Base-by-base conservation (phyloP, 1,140 invertebrate species). In the Euwallacea similis region DNA sequence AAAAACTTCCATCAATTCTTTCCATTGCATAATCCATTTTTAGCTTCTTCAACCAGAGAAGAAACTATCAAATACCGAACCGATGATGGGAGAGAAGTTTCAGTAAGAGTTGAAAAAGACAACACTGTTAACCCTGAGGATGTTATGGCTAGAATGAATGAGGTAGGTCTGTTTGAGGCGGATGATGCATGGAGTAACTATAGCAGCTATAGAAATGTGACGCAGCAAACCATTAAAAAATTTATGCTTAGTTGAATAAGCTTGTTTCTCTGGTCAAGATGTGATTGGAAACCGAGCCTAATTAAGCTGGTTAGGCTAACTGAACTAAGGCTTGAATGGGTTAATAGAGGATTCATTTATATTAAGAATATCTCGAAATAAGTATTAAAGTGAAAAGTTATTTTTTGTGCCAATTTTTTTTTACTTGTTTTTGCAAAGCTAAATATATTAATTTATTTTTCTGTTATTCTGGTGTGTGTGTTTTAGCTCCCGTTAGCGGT, bases 141-240 rank as follows among this genome's bases (percentile, higher is more conserved):
- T 21, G 77, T 83, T 58, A 63, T 81, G 58, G 79, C 75, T 58
- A 76, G 75, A 63, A 74, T 83, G 66, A 82, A 80, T 66, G 81
- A 83, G 83, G 83, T 84, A 79, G 81, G 83, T 74, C 54, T 69
- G 65, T 75, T 71, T 79, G 77, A 79, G 58, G 58, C 47, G 64
- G 77, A 74, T 60, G 77, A 71, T 7, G 74, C 73, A 79, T 75
- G 82, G 83, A 83, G 76, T 73, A 82, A 80, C 76, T 84, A 83
- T 69, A 82, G 83, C 73, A 83, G 79, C 75, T 84, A 83, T 73
- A 82, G 82, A 71, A 73, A 75, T 56, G 83, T 83, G 72, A 83
- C 84, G 72, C 84, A 84, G 67, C 82, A 84, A 76, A 83, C 83
- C 65, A 83, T 85, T 67, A 84, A 84, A 78, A 82, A 82, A 68